Base-by-base conservation (phyloP, 35 echinoderm and acorn worm genomes). In the Apostichopus parvimensis region DNA sequence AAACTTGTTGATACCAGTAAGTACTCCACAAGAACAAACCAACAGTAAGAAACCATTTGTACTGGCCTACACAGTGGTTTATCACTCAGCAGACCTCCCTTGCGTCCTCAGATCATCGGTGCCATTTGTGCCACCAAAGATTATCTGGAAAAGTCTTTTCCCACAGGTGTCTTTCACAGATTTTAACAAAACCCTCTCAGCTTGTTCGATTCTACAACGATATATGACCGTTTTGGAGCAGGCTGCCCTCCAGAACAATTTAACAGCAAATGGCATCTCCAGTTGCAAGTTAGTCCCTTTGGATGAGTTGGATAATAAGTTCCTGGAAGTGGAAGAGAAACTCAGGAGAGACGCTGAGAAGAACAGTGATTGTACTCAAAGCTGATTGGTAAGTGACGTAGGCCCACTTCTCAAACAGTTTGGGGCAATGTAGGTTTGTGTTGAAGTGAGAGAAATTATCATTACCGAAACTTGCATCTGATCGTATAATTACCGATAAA, bases 161-260 rank as follows among this genome's bases (percentile, higher is more conserved):
- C 62, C 89, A n/a, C 52, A 85, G 18, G 77, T 61, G 18, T 71
- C 77, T 80, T 94, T 91, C 89, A 82, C 78, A 57, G 79, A 84
- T 54, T 94, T 94, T 77, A 91, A 81, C 93, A 90, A 91, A 77
- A 82, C 93, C 9, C 68, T 94, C 5, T 90, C 89, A 23, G 45
- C 54, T 6, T 91, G 88, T 53, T 83, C 65, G 12, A 91, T 94
- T 28, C 89, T 94, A 52, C 93, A 94, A 65, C 28, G 93, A 34
- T 94, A 94, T 79, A 94, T 94, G 93, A 94, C 93, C 56, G 93
- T 94, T 24, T 24, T 94, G 78, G 93, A 94, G 65, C 78, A 90
- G 24, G 89, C 93, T 10, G 93, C 93, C 11, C 93, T 94, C 13
- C 85, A 88, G 70, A 83, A 71, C 2, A 89, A 94, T 64, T 87